Percentiles rank a stretch among this genome's conserved stretches.
phyloP scores from a whole-genome alignment of 2,888 invertebrate genomes.

The Acrobasis suavella region DNA sequence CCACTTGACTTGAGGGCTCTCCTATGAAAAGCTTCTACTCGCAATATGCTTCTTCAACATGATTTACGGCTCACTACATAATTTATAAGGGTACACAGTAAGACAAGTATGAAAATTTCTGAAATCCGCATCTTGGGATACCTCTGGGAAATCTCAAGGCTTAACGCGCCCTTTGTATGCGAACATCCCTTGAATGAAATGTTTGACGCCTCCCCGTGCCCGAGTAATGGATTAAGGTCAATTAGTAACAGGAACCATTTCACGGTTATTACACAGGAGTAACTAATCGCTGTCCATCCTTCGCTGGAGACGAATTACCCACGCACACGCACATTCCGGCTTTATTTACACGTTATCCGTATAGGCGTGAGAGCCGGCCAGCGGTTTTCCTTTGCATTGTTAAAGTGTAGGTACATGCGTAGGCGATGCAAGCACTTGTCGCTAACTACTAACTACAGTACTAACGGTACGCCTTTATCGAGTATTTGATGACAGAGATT shows the following conservation, averaged over 20 bases:
- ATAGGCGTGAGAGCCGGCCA: constrained; percentile 44
- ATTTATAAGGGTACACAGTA: constrained; percentile 43
- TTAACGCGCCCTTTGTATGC: constrained; percentile 24
- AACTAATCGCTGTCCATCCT: constrained; percentile 48
- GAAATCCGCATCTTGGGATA: constrained; percentile 43
- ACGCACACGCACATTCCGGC: constrained; percentile 58
- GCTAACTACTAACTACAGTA: constrained; percentile 52
- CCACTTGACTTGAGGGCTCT: constrained; percentile 63
- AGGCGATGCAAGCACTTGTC: constrained; percentile 39
- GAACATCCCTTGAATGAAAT: constrained; percentile 17
- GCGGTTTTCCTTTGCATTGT: constrained; percentile 45
- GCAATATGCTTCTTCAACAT: constrained; percentile 58
- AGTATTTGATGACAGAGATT: constrained; percentile 58
- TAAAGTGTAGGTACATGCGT: constrained; percentile 39
- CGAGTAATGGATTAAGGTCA: constrained; percentile 52
- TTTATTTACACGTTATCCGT: constrained; percentile 52
- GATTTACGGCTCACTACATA: constrained; percentile 56
- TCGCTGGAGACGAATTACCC: constrained; percentile 52
- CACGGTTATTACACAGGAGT: constrained; percentile 50
- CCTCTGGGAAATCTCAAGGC: constrained; percentile 44
- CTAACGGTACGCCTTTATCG: constrained; percentile 59
- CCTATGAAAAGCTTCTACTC: constrained; percentile 62
- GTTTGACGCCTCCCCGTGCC: constrained; percentile 27
- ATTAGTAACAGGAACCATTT: constrained; percentile 56
- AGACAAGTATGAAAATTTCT: constrained; percentile 35